Evolutionary conservation across 2,888 invertebrate species (phyloP), one percentile per base, ranked within the genome.

Genomic region (Pelosia muscerda): DNA sequence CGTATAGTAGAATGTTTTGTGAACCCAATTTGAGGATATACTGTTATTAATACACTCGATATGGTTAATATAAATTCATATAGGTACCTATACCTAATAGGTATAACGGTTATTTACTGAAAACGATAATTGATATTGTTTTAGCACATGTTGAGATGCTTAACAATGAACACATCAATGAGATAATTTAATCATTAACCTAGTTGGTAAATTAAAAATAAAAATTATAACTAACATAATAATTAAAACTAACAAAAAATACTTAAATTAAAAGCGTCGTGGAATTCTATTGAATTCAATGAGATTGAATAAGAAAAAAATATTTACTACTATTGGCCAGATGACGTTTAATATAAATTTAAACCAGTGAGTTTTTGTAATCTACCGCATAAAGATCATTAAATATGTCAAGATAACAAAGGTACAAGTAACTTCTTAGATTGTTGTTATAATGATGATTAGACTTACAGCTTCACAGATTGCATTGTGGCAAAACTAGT

Each of bases 391-490:
- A 23, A 34, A 23, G 34, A 23, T 23, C 34, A 23, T 23, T 19
- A 15, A 10, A 19, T 15, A 38, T 4, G 15, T 38, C 59, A 59
- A 38, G 15, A 19, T 59, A n/a, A 59, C 34, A n/a, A n/a, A 25
- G 19, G 10, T n/a, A 38, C 19, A 25, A 9, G 8, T 59, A 38
- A 3, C 10, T 10, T 4, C 6, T 13, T 38, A 42, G 23, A 10
- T 59, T 38, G 38, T 38, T 38, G 23, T 59, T 59, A 59, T 59
- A 19, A 59, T 25, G 38, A 9, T 19, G 25, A 59, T 38, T 38
- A 19, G 25, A 38, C 19, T 19, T 11, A 11, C 49, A 49, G 19
- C n/a, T 15, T 49, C 26, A 42, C 26, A 61, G n/a, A 23, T 28
- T 49, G 15, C 42, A 19, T 49, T 28, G 13, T 59, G 23, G 19